phyloP scores from a whole-genome alignment of 2,888 invertebrate species.

The Calameuta pallipes region DNA sequence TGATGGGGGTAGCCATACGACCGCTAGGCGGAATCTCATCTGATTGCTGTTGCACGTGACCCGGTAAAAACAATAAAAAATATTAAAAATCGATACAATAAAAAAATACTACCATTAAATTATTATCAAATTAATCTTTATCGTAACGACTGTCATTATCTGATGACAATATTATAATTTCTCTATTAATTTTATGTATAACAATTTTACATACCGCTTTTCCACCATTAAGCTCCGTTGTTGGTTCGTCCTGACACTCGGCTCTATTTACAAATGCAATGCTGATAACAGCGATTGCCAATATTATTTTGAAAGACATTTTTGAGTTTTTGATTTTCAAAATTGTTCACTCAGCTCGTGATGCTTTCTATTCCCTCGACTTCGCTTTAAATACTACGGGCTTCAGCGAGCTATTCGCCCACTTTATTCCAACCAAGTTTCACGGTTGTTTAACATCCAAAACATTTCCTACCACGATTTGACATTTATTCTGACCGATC shows the following conservation, averaged over 20 bases:
- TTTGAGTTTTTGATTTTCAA: background rate
- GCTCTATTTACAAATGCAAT: conserved; percentile 9
- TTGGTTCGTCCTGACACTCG: background rate
- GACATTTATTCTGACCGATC: background rate
- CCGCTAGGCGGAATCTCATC: background rate
- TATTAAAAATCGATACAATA: background rate
- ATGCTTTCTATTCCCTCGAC: background rate
- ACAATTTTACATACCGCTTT: background rate
- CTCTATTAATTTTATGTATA: background rate
- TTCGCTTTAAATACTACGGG: background rate
- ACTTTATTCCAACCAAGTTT: background rate
- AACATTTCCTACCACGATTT: background rate
- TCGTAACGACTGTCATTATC: background rate
- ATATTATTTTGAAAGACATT: conserved; percentile 11
- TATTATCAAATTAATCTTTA: no score
- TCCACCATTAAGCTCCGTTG: background rate
- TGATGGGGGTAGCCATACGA: background rate
- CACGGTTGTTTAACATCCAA: background rate
- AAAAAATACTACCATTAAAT: background rate
- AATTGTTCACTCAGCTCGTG: background rate
- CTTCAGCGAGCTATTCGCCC: background rate
- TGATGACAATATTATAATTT: background rate
- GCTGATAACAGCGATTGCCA: conserved; percentile 6
- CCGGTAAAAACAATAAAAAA: background rate
- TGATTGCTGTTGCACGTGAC: background rate